A percentile compares a stretch with the other conserved stretches of the same genome.
These are phyloP conservation scores for Beroe forskalii DNA, from an alignment of 37 sponge, comb jelly and placozoan genomes.

Conservation along the genomic window DNA sequence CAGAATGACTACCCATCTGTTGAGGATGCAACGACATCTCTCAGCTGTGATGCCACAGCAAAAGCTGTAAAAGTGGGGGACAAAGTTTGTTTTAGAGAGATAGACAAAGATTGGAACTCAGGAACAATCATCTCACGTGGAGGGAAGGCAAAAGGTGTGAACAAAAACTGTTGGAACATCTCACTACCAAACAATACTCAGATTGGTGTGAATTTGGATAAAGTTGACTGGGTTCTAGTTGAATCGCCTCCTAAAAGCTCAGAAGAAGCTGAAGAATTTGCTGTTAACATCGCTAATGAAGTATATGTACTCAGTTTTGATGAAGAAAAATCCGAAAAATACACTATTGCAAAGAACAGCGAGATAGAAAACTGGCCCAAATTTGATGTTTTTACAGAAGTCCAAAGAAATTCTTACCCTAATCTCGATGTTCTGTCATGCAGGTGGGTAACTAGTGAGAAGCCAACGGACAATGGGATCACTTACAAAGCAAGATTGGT, in stretches of 20 bases:
- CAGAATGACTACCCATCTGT: too few species aligned
- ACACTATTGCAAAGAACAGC: background rate
- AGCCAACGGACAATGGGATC: background rate
- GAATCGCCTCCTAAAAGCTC: too few species aligned
- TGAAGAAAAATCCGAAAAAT: background rate
- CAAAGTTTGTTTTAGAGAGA: too few species aligned
- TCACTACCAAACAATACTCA: background rate
- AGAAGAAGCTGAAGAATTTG: background rate
- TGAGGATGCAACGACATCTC: too few species aligned
- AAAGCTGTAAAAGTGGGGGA: too few species aligned
- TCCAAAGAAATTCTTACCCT: background rate
- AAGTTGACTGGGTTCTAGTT: constrained; percentile 23
- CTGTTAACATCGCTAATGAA: too few species aligned
- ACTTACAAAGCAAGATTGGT: background rate
- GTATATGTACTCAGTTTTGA: background rate
- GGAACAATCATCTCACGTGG: background rate
- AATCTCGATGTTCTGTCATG: background rate
- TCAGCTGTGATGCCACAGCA: too few species aligned
- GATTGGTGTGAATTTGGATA: background rate
- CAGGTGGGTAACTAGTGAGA: background rate
- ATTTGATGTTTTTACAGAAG: background rate
- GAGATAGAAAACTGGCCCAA: background rate
- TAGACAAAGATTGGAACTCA: too few species aligned
- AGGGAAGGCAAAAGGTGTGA: background rate
- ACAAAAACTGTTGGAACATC: background rate